A percentile compares a stretch with the other conserved stretches of the same genome.
These are phyloP conservation scores for Panopea generosa DNA, from an alignment of 2,888 invertebrate genomes.

Conservation along the genomic window DNA sequence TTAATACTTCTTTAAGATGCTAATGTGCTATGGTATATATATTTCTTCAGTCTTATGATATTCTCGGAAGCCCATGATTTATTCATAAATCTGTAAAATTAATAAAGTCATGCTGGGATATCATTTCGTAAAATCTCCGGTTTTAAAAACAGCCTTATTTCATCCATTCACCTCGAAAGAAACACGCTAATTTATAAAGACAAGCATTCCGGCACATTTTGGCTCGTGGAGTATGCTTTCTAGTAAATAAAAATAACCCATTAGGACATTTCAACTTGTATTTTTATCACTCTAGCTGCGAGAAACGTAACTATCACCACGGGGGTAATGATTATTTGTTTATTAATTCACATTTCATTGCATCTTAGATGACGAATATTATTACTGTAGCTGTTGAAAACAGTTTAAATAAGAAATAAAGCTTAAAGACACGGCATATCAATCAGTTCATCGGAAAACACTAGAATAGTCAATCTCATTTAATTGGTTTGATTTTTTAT, in stretches of 20 bases:
- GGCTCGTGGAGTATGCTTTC: background rate
- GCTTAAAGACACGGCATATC: slow-evolving; percentile 9
- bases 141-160: no score
- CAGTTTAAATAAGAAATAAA: slow-evolving; percentile 25
- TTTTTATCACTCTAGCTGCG: slow-evolving; percentile 24
- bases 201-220: slow-evolving; percentile 1
- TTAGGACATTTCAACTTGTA: background rate
- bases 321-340: slow-evolving; percentile 21
- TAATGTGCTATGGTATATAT: no score
- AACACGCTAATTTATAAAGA: background rate
- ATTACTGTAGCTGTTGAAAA: slow-evolving; percentile 10
- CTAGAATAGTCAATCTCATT: background rate
- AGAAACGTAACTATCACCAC: slow-evolving; percentile 16
- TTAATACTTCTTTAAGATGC: no score
- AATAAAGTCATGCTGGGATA: no score
- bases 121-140: no score
- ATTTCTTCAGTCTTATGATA: no score
- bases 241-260: background rate
- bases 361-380: slow-evolving; percentile 10
- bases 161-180: no score
- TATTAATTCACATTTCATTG: slow-evolving; percentile 37
- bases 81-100: no score
- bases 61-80: no score
- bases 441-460: background rate
- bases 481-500: background rate